phyloP scores from a whole-genome alignment of 1,140 invertebrate species.

The Dendrolimus kikuchii region DNA sequence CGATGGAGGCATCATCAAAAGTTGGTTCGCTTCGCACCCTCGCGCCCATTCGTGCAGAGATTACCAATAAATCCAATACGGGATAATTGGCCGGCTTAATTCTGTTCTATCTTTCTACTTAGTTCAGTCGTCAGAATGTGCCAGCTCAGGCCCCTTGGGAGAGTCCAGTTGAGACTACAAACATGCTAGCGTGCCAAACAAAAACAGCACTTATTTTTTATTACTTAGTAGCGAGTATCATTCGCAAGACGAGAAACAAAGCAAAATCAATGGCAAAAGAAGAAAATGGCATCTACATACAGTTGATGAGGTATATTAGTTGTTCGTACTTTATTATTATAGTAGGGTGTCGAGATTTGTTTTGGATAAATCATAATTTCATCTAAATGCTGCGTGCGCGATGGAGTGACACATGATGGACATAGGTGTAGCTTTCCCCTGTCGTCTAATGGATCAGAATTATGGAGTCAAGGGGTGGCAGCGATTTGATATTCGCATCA shows the following conservation, averaged over 20 bases:
- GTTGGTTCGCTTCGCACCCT: constrained; percentile 67
- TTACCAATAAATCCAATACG: constrained; percentile 73
- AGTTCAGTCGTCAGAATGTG: constrained; percentile 71
- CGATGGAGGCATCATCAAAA: constrained; percentile 69
- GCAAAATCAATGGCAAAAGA: constrained; percentile 37
- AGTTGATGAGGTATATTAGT: constrained; percentile 51
- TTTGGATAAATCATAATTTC: constrained; percentile 3
- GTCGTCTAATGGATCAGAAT: constrained; percentile 53
- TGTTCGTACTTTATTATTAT: constrained; percentile 1
- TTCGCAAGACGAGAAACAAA: constrained; percentile 24
- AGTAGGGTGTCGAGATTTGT: neutral
- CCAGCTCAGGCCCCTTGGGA: constrained; percentile 65
- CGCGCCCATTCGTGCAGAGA: constrained; percentile 69
- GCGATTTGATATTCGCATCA: constrained; percentile 65
- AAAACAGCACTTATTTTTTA: constrained; percentile 40
- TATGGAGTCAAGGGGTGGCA: constrained; percentile 56
- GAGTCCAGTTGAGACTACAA: constrained; percentile 53
- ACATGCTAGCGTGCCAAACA: constrained; percentile 45
- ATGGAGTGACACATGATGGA: constrained; percentile 34
- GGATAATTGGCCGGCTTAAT: constrained; percentile 72
- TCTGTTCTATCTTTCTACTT: constrained; percentile 72
- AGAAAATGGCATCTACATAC: constrained; percentile 32
- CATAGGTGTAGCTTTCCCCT: constrained; percentile 46
- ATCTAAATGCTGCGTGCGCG: constrained; percentile 2
- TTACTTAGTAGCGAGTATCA: constrained; percentile 38